phyloP scores from a whole-genome alignment of 2,113 vertebrate genomes.

The Sander lucioperca region DNA sequence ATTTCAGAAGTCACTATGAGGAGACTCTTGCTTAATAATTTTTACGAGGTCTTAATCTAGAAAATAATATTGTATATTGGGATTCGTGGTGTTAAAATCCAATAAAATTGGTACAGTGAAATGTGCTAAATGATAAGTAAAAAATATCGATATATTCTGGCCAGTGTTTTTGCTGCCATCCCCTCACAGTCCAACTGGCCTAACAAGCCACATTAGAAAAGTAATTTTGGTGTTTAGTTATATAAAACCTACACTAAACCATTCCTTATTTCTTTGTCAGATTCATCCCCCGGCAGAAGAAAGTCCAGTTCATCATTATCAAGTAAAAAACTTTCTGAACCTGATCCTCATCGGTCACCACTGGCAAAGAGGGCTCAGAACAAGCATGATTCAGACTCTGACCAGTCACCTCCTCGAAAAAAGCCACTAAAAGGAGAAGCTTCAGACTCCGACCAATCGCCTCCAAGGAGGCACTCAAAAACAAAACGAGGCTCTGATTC shows the following conservation, averaged over 20 bases:
- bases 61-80: background rate
- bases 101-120: background rate
- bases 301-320: constrained; percentile 42
- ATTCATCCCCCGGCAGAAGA: constrained; percentile 51
- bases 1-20: background rate
- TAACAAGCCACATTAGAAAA: background rate
- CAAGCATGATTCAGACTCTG: constrained; percentile 67
- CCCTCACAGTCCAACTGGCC: background rate
- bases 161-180: background rate
- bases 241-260: background rate
- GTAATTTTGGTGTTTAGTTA: background rate
- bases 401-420: constrained; percentile 68
- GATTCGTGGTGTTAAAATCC: background rate
- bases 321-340: constrained; percentile 45
- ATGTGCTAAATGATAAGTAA: background rate
- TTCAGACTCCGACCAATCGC: constrained; percentile 74
- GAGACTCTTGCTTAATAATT: background rate
- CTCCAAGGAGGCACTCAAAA: constrained; percentile 65
- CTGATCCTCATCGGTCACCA: constrained; percentile 36
- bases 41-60: background rate
- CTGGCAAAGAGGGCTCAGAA: constrained; percentile 41
- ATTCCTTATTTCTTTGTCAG: constrained; percentile 32
- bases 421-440: background rate
- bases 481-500: constrained; percentile 69
- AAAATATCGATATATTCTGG: background rate